Evolutionary conservation across 2,888 invertebrate species (phyloP).

Genomic region (Lissonota sp.): DNA sequence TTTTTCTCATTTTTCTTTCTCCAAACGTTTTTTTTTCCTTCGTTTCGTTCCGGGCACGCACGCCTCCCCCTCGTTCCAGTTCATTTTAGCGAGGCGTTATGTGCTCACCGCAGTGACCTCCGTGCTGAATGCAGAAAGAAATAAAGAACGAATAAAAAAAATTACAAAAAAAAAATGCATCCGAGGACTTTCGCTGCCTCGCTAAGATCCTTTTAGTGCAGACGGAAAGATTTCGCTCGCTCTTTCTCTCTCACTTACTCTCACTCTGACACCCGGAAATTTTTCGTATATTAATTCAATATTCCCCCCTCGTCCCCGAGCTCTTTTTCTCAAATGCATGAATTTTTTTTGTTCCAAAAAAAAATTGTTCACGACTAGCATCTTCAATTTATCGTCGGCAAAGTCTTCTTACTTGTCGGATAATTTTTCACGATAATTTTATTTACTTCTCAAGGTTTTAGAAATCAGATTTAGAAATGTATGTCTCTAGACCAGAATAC

Average conservation of each 20-base stretch:
- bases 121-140: conserved; percentile 2
- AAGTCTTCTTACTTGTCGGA: too few relatives aligned
- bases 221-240: conserved; percentile 40
- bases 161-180: conserved; percentile 22
- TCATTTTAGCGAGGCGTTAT: conserved; percentile 71
- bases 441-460: too few relatives aligned
- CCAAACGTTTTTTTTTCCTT: conserved; percentile 43
- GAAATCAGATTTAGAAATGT: too few relatives aligned
- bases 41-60: conserved; percentile 69
- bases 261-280: conserved; percentile 49
- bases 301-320: conserved; percentile 43
- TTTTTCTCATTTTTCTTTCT: conserved; percentile 63
- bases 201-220: conserved; percentile 45
- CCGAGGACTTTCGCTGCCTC: conserved; percentile 50
- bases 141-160: conserved; percentile 3
- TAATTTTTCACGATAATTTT: too few relatives aligned
- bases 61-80: conserved; percentile 68
- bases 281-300: conserved; percentile 51
- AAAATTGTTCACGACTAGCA: conserved; percentile 2
- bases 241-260: background rate
- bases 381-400: too few relatives aligned
- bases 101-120: conserved; percentile 50
- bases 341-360: conserved; percentile 6
- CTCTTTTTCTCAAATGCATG: background rate
- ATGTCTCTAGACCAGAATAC: too few relatives aligned